A percentile compares a stretch with the other conserved stretches of the same genome.
Evolutionary conservation across 1,140 invertebrate genomes (phyloP).

Genomic region (Lysiphlebus fabarum): DNA sequence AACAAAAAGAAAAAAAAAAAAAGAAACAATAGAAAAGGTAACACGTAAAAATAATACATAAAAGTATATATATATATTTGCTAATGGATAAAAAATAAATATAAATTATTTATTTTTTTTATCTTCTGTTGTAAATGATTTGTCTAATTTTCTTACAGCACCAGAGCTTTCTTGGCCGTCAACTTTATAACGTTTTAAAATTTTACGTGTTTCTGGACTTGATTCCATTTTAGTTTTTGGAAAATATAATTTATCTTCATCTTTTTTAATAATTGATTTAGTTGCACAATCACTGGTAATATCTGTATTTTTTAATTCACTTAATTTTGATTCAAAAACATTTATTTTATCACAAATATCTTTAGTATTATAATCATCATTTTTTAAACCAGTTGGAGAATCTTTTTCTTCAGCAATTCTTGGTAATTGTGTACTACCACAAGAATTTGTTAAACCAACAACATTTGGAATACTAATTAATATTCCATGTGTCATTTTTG

Average conservation of each 20-base stretch:
- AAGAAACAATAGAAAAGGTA: not conserved
- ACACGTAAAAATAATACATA: not conserved
- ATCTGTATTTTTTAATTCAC: not conserved
- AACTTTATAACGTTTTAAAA: conserved; percentile 12
- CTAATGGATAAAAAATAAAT: conserved; percentile 6
- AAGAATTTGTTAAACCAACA: conserved; percentile 38
- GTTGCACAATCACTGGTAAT: not conserved
- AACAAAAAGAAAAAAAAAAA: not conserved
- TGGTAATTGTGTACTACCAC: conserved; percentile 56
- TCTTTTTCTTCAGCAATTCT: conserved; percentile 81
- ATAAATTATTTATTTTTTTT: conserved; percentile 12
- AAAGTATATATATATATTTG: not conserved
- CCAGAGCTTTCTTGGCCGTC: not conserved
- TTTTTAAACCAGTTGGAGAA: conserved; percentile 66
- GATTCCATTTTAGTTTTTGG: conserved; percentile 3
- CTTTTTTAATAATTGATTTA: not conserved
- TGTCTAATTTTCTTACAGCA: conserved; percentile 2
- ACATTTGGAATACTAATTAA: conserved; percentile 51
- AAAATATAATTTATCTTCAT: not conserved
- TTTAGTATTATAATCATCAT: conserved; percentile 36
- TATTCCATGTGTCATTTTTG: conserved; percentile 47
- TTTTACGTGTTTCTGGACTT: conserved; percentile 7
- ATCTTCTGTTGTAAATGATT: conserved; percentile 3
- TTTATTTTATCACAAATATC: not conserved
- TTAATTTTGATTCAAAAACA: not conserved